Percentiles rank a stretch among this genome's conserved stretches.
phyloP scores from a whole-genome alignment of 2,888 invertebrate genomes.

The Beris chalybata region DNA sequence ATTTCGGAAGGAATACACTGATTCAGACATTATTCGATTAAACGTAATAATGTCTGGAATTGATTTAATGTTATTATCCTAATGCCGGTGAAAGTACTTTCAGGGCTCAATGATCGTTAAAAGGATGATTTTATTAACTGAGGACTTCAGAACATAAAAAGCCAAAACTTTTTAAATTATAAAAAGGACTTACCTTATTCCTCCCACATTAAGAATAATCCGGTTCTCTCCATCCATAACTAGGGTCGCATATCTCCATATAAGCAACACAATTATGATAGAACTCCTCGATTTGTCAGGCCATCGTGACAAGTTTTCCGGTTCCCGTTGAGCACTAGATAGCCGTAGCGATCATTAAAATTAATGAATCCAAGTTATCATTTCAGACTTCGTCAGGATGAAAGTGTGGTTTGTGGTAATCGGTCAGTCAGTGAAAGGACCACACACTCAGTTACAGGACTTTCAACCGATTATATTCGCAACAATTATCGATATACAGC shows the following conservation, averaged over 20 bases:
- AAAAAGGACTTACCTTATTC: slow-evolving; percentile 67
- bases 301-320: slow-evolving; percentile 17
- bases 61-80: no score
- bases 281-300: slow-evolving; percentile 20
- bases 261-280: slow-evolving; percentile 24
- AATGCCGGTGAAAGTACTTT: no score
- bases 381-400: neutral
- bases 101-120: no score
- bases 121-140: no score
- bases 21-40: no score
- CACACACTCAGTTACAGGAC: no score
- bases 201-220: slow-evolving; percentile 91
- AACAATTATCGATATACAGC: no score
- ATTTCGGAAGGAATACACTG: no score
- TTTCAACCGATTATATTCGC: no score
- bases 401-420: slow-evolving; percentile 2
- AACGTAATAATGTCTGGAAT: no score
- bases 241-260: slow-evolving; percentile 41
- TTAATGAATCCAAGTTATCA: slow-evolving; percentile 15
- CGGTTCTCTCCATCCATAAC: slow-evolving; percentile 89
- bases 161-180: no score
- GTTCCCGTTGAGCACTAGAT: slow-evolving; percentile 2
- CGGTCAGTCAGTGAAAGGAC: neutral
- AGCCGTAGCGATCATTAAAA: slow-evolving; percentile 11
- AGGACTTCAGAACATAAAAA: no score